Base-by-base conservation (phyloP, 2,113 vertebrate genomes). In the Melanerpes aurifrons region DNA sequence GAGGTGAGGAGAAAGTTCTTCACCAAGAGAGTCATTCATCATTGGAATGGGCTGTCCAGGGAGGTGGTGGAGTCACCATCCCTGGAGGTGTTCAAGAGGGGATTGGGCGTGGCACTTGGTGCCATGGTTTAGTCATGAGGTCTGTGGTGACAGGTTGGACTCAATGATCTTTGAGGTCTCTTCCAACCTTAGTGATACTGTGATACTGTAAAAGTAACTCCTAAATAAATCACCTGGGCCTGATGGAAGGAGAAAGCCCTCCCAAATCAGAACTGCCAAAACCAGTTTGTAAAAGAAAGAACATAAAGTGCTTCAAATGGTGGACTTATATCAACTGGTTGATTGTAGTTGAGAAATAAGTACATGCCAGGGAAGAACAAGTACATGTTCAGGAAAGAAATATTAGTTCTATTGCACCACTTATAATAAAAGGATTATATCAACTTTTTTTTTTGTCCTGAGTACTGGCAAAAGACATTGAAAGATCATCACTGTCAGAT, bases 271-370 rank as follows among this genome's bases (percentile, higher is more conserved):
- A 77, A 47, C 48, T 79, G 82, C 28, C 77, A 71, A 91, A 90
- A 79, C 17, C 25, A 50, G 35, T 77, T 13, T 82, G 12, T 75
- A 53, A 76, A 87, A 67, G 15, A 70, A 80, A 87, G 57, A 82
- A 12, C 14, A 31, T 57, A 76, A 93, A 91, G 54, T 71, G 37
- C 53, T 90, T 87, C n/a, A 88, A 86, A 69, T 77, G 29, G 63
- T 58, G 37, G 7, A 62, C n/a, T 84, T 92, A 35, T 74, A 86
- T 78, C 37, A 62, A 47, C 37, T 74, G 37, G 35, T 82, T 96
- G 88, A 89, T 89, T 96, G 63, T 82, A 70, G 35, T 78, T 92
- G 35, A 92, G 73, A 95, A 95, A 56, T 74, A 83, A 89, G 28
- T 53, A 17, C 43, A 37, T 93, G 29, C 45, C 91, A 6, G 50